Conservation (phyloP, 2,797 vertebrate genomes). For the Danio jaintianensis region DNA sequence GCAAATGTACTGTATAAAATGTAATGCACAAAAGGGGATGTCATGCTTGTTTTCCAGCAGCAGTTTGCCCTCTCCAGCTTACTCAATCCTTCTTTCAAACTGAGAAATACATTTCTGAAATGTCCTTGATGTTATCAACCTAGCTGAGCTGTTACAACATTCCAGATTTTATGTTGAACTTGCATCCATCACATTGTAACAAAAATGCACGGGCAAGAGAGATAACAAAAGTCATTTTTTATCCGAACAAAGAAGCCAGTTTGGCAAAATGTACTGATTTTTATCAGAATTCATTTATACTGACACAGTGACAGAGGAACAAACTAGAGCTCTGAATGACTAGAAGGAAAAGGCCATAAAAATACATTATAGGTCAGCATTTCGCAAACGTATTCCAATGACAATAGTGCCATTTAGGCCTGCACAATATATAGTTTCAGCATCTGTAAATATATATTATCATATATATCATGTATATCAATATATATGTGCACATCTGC, state of each 20-base stretch:
- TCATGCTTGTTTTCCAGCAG: slow-evolving; percentile 16
- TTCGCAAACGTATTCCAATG: neutral
- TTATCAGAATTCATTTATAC: slow-evolving; percentile 29
- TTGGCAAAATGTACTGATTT: slow-evolving; percentile 18
- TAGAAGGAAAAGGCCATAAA: neutral
- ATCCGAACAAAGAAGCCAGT: slow-evolving; percentile 27
- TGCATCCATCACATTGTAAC: slow-evolving; percentile 2
- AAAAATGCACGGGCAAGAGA: slow-evolving; percentile 26
- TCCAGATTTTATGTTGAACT: slow-evolving; percentile 11
- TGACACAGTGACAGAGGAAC: neutral
- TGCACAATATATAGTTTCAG: no score
- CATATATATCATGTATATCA: no score
- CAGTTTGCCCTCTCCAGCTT: neutral
- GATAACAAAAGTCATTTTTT: slow-evolving; percentile 23
- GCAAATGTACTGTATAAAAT: neutral
- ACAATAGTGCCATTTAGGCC: no score
- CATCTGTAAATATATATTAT: neutral
- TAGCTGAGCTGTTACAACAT: slow-evolving; percentile 11
- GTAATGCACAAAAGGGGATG: neutral
- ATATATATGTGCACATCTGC: no score
- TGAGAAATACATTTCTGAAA: slow-evolving; percentile 29
- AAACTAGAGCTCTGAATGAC: neutral
- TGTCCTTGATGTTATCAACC: slow-evolving; percentile 33
- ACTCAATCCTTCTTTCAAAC: slow-evolving; percentile 31
- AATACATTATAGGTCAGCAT: neutral